These are phyloP conservation scores for Elephas maximus DNA, from an alignment of 2,113 vertebrate genomes.

Conservation along the genomic window DNA sequence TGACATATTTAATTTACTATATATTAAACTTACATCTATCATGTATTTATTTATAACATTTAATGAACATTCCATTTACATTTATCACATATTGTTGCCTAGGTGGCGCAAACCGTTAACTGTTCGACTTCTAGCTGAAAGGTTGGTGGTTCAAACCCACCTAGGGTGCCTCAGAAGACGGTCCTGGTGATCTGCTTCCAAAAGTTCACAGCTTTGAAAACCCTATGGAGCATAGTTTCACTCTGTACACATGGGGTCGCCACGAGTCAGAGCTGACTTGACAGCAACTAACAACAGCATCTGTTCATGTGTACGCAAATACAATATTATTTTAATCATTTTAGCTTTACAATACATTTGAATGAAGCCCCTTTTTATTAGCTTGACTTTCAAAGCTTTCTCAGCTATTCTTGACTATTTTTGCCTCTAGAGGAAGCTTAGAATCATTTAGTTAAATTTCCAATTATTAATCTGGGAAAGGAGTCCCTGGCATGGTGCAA, in stretches of 20 bases:
- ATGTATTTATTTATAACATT: not conserved
- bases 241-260: not conserved
- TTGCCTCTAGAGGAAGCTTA: not conserved
- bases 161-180: too few relatives aligned
- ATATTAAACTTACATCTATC: not conserved
- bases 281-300: not conserved
- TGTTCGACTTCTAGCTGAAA: not conserved
- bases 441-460: constrained; percentile 9
- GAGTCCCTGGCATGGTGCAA: not conserved
- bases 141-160: not conserved
- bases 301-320: not conserved
- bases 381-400: not conserved
- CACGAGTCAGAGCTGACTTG: not conserved
- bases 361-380: not conserved
- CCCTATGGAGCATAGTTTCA: not conserved
- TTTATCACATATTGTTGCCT: not conserved
- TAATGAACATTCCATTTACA: not conserved
- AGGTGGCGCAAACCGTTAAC: not conserved
- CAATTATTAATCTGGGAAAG: not conserved
- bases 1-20: not conserved
- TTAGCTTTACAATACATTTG: not conserved
- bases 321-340: constrained; percentile 14
- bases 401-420: not conserved
- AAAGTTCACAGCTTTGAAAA: not conserved
- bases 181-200: not conserved